These are phyloP conservation scores for Xiphydria camelus DNA, from an alignment of 2,888 invertebrate species.

Conservation along the genomic window DNA sequence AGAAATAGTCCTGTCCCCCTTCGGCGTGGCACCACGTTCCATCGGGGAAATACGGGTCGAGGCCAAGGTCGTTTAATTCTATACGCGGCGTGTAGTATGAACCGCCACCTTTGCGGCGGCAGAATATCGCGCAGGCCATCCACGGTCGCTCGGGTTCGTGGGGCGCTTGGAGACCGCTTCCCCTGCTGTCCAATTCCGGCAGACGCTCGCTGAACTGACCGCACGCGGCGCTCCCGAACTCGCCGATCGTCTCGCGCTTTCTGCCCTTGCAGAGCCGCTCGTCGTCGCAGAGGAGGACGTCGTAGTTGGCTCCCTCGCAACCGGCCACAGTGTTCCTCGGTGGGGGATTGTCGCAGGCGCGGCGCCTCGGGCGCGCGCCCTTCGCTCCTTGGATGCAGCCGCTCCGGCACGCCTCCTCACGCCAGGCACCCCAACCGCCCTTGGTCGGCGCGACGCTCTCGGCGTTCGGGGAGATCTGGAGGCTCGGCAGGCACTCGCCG, in stretches of 20 bases:
- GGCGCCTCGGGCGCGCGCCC: slow-evolving; percentile 64
- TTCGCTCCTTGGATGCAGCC: slow-evolving; percentile 69
- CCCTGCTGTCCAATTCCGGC: slow-evolving; percentile 67
- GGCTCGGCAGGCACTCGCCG: slow-evolving; percentile 39
- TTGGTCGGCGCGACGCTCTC: slow-evolving; percentile 50
- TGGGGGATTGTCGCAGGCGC: slow-evolving; percentile 62
- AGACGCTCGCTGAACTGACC: slow-evolving; percentile 65
- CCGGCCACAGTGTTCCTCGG: slow-evolving; percentile 60
- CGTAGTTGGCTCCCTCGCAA: slow-evolving; percentile 68
- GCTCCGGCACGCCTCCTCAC: slow-evolving; percentile 64
- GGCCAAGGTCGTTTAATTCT: slow-evolving; percentile 73
- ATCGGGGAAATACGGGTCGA: slow-evolving; percentile 77
- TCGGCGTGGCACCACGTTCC: slow-evolving; percentile 80
- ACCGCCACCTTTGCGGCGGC: slow-evolving; percentile 67
- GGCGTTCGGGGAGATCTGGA: slow-evolving; percentile 9
- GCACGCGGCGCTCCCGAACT: slow-evolving; percentile 69
- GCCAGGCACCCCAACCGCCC: slow-evolving; percentile 71
- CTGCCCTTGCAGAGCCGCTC: slow-evolving; percentile 64
- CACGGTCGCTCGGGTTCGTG: slow-evolving; percentile 74
- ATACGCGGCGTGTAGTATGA: slow-evolving; percentile 76
- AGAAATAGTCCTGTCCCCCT: slow-evolving; percentile 68
- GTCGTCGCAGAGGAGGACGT: slow-evolving; percentile 71
- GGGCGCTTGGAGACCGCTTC: slow-evolving; percentile 74
- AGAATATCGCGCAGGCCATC: slow-evolving; percentile 82
- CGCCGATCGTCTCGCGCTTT: slow-evolving; percentile 60